Conservation (phyloP, 2,113 vertebrate species). For the Muscicapa adusta region DNA sequence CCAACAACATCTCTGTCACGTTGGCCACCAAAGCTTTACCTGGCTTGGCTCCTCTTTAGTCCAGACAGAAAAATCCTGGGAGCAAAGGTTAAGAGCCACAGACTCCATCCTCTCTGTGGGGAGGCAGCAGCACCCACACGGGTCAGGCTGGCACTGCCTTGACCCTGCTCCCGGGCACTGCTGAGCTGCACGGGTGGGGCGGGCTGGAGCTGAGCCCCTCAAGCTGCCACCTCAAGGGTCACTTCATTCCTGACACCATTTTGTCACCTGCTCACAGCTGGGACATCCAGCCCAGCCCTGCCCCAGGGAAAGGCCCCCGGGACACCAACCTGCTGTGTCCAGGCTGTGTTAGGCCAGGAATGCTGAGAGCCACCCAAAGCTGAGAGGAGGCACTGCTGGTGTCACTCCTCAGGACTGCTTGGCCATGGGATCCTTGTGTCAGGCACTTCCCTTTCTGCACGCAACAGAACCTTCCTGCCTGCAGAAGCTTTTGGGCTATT, state of each 20-base stretch:
- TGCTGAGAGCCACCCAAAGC: neutral
- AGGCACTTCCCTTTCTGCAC: neutral
- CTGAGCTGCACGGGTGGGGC: neutral
- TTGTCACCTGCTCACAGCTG: accelerated
- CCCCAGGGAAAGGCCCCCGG: accelerated
- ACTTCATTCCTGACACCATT: neutral
- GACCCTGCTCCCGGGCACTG: accelerated
- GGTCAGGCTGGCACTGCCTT: accelerated
- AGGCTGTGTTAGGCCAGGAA: accelerated
- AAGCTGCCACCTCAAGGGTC: neutral
- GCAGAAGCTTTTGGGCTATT: neutral
- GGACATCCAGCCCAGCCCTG: accelerated
- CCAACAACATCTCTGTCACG: neutral
- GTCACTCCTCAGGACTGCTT: neutral
- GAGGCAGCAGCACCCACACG: accelerated
- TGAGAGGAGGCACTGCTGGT: accelerated
- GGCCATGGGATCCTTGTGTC: accelerated
- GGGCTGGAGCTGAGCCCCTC: neutral
- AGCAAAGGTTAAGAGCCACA: neutral
- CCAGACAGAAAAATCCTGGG: neutral
- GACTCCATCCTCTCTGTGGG: neutral
- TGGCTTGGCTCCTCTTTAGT: neutral
- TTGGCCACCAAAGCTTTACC: neutral
- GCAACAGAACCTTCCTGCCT: neutral
- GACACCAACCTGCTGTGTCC: accelerated